These are phyloP conservation scores for Leucoraja erinaceus DNA, from an alignment of 2,113 vertebrate species.

Conservation along the genomic window DNA sequence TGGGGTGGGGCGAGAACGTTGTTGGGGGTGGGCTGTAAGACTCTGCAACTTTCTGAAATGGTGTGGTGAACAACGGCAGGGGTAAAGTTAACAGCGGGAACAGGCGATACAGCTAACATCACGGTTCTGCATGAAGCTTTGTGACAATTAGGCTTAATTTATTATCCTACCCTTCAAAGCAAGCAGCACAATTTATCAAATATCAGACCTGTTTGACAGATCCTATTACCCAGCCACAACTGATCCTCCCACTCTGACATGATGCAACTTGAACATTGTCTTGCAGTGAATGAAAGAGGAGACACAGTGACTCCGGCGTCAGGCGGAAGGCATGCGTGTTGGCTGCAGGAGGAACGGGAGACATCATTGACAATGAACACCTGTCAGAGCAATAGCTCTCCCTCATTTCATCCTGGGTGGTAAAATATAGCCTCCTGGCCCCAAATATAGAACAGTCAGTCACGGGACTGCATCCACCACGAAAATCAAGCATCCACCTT, in stretches of 20 bases:
- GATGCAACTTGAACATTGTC: conserved; percentile 55
- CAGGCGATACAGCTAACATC: not conserved
- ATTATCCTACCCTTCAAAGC: conserved; percentile 46
- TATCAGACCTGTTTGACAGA: conserved; percentile 51
- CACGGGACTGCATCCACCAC: conserved; percentile 46
- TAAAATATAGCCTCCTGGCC: conserved; percentile 54
- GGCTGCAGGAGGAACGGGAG: conserved; percentile 40
- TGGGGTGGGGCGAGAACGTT: too few species aligned
- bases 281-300: conserved; percentile 41
- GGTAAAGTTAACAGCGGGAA: not conserved
- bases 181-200: conserved; percentile 40
- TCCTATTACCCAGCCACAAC: conserved; percentile 54
- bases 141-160: conserved; percentile 52
- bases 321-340: conserved; percentile 40
- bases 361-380: conserved; percentile 47
- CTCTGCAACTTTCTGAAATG: not conserved
- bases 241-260: conserved; percentile 57
- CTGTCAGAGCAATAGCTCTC: conserved; percentile 48
- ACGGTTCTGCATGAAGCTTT: not conserved
- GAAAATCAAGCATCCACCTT: not conserved
- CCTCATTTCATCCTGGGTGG: conserved; percentile 52
- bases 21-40: not conserved
- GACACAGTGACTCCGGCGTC: conserved; percentile 40
- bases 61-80: not conserved
- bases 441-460: conserved; percentile 63